Base-by-base conservation (phyloP, 2,888 invertebrate genomes). In the Drosophila greeni region DNA sequence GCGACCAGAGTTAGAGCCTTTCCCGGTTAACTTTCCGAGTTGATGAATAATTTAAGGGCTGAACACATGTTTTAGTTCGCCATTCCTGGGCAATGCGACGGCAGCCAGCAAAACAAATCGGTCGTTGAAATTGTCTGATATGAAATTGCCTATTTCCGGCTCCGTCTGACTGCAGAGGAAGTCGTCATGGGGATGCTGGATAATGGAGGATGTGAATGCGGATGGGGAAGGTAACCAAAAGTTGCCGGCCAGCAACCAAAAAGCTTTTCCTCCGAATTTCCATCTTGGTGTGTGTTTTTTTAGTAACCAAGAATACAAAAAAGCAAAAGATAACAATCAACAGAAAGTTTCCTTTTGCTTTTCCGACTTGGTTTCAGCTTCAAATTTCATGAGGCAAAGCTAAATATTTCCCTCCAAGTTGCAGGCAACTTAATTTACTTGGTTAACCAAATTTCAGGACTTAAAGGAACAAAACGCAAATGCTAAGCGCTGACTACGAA, bases 131-230 rank as follows among this genome's bases (percentile, higher is more conserved):
- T 11, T 43, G 54, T 68, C 62, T 70, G 72, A 68, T 68, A 65
- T 53, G 52, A 47, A 80, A 80, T 80, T 80, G 79, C 76, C 81
- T 68, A 80, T 80, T 80, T 80, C 79, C 79, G 77, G 81, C 69
- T 60, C 64, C 67, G 82, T 73, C 82, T 79, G 76, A 52, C 61
- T 40, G 55, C 54, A 33, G 66, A 9, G 26, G 43, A 60, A 60
- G 45, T 54, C 31, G 40, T 16, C 42, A 34, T 42, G 37, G 59
- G 23, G 5, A 36, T 39, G 55, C 18, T 16, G 8, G 7, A 37
- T 36, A 24, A 9, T n/a, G 24, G 16, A 11, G 40, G 40, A 42
- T 42, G 24, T 9, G 26, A 7, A 14, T 40, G 20, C 6, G 39
- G 39, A 39, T 20, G 39, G 4, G 29, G 37, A 42, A 36, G 43